Evolutionary conservation across 2,888 invertebrate species (phyloP).

Genomic region (Agrochola litura): DNA sequence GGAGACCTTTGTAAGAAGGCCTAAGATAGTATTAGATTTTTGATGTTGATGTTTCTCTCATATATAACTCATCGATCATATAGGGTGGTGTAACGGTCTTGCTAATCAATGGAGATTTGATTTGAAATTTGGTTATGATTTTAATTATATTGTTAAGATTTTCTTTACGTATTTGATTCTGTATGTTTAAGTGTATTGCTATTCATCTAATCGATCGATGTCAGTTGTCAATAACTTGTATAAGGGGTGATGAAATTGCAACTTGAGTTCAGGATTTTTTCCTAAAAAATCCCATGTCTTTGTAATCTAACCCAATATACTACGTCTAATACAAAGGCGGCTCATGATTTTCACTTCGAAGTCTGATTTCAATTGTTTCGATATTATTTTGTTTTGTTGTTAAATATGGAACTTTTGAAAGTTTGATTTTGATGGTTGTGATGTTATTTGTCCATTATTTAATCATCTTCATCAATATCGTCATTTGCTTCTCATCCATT

Average conservation of each 20-base stretch:
- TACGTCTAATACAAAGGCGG: background rate
- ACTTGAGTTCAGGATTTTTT: too few relatives aligned
- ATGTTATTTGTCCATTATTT: slow-evolving; percentile 7
- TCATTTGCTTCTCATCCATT: slow-evolving; percentile 38
- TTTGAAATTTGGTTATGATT: slow-evolving; percentile 13
- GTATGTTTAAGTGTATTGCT: slow-evolving; percentile 1
- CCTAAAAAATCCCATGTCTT: background rate
- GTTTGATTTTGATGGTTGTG: slow-evolving; percentile 25
- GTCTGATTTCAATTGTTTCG: slow-evolving; percentile 12
- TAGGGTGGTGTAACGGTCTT: slow-evolving; percentile 47
- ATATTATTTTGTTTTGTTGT: slow-evolving; percentile 23
- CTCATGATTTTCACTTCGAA: background rate
- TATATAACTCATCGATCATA: slow-evolving; percentile 42
- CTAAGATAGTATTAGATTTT: slow-evolving; percentile 54
- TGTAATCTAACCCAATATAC: background rate
- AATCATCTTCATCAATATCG: background rate
- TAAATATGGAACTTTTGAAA: slow-evolving; percentile 23
- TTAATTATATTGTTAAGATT: slow-evolving; percentile 1
- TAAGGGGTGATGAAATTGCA: background rate
- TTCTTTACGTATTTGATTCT: slow-evolving; percentile 11
- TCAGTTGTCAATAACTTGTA: background rate
- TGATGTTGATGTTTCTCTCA: slow-evolving; percentile 57
- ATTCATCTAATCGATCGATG: background rate
- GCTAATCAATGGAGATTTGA: slow-evolving; percentile 60
- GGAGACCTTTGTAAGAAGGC: slow-evolving; percentile 42